Evolutionary conservation across 1,140 invertebrate species (phyloP), one percentile per base, ranked within the genome.

Genomic region (Trinorchestia longiramus): DNA sequence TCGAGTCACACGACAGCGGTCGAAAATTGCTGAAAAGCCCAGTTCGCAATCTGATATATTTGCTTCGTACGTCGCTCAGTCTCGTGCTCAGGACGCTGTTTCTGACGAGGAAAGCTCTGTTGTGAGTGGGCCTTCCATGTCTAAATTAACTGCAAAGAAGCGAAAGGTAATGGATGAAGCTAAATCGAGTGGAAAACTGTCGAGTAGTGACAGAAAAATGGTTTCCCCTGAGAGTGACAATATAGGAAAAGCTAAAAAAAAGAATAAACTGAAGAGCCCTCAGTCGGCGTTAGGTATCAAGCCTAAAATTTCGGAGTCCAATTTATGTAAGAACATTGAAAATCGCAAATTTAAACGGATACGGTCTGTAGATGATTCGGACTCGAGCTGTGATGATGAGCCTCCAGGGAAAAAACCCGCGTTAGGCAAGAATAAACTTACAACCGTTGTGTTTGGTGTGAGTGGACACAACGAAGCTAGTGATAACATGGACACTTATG

Each of bases 11-110:
- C 41, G 92, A 47, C 92, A 45, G 43, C 43, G 92, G 36, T 15
- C 92, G 41, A 94, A 47, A 94, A 19, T 43, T 45, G 40, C 6
- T 47, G 92, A 94, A n/a, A 45, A 94, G 44, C 92, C 43, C 6
- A n/a, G 11, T 40, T 43, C 92, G 8, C 92, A 94, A 43, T 94
- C 92, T 1, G 92, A 94, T 40, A 47, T 94, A 94, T 94, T 94
- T 94, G 92, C 43, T 40, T 94, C 92, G 3, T 45, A 11, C 40
- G 92, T 17, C 40, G 44, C 17, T 43, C 43, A 94, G 44, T 43
- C 44, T 45, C 0, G 41, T 42, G 92, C 43, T 47, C 11, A 11
- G 19, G 43, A 44, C 11, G 11, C 92, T 19, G 3, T 45, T 6
- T 3, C 92, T 45, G 3, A 45, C 15, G 41, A 43, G 43, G 43